Conservation (phyloP, 1,140 invertebrate genomes). For the Spodoptera frugiperda region DNA sequence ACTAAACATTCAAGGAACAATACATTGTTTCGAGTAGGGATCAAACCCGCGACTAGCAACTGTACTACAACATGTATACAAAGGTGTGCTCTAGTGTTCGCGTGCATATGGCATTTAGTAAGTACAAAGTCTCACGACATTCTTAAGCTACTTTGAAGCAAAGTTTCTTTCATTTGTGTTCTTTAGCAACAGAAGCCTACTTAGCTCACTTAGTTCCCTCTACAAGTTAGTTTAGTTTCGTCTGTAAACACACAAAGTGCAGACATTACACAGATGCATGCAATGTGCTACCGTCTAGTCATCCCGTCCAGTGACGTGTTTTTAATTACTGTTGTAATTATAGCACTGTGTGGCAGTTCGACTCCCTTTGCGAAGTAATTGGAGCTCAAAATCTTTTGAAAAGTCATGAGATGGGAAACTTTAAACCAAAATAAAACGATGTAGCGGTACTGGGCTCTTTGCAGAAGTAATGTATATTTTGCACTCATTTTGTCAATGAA, state of each 20-base stretch:
- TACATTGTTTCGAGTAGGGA: too few relatives aligned
- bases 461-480: neutral
- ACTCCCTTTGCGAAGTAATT: constrained; percentile 17
- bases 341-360: constrained; percentile 21
- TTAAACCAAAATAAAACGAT: constrained; percentile 12
- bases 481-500: constrained; percentile 9
- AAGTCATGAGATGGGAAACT: constrained; percentile 24
- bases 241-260: neutral
- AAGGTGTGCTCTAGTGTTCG: too few relatives aligned
- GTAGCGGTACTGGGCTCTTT: neutral
- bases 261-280: neutral
- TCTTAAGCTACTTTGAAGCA: neutral
- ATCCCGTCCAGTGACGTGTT: neutral
- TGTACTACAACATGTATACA: too few relatives aligned
- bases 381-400: constrained; percentile 32
- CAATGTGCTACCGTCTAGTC: neutral
- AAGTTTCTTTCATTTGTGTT: neutral
- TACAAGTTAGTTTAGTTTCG: neutral
- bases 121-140: too few relatives aligned
- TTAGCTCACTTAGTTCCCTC: neutral
- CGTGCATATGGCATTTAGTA: too few relatives aligned
- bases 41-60: too few relatives aligned
- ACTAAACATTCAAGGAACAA: too few relatives aligned
- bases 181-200: neutral
- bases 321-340: constrained; percentile 31